Conservation (phyloP, 2,797 vertebrate genomes). For the Allobates femoralis region DNA sequence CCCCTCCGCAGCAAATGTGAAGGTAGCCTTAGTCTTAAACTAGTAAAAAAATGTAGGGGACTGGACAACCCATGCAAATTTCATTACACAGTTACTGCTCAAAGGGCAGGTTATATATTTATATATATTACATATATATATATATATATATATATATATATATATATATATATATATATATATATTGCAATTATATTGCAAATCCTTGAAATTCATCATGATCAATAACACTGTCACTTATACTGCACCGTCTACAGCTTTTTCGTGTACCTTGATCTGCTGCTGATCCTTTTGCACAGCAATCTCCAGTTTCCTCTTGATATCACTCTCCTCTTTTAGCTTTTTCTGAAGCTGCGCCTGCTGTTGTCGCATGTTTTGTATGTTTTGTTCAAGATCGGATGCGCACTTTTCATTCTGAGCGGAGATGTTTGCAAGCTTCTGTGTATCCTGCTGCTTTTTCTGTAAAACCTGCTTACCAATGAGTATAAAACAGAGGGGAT, state of each 20-base stretch:
- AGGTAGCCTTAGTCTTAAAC: too few species aligned
- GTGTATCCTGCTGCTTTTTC: conserved; percentile 75
- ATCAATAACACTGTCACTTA: not conserved
- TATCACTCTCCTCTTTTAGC: conserved; percentile 72
- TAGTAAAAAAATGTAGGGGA: too few species aligned
- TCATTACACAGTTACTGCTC: too few species aligned
- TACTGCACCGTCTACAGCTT: too few species aligned
- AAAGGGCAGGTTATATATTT: too few species aligned
- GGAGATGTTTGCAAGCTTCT: conserved; percentile 79
- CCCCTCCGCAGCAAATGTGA: too few species aligned
- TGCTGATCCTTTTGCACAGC: conserved; percentile 77
- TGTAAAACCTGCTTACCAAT: conserved; percentile 72
- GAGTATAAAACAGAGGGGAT: not conserved
- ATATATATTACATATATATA: too few species aligned
- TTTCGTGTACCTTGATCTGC: conserved; percentile 75
- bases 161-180: too few species aligned
- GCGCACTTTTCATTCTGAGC: conserved; percentile 79
- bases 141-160: not conserved
- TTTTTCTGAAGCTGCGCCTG: conserved; percentile 79
- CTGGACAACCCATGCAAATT: too few species aligned
- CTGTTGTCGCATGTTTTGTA: conserved; percentile 83
- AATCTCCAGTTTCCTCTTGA: conserved; percentile 75
- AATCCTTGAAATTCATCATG: not conserved
- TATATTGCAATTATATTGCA: not conserved
- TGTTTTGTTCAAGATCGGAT: conserved; percentile 78